These are phyloP conservation scores for Clupea harengus DNA, from an alignment of 2,113 vertebrate genomes.

Conservation along the genomic window DNA sequence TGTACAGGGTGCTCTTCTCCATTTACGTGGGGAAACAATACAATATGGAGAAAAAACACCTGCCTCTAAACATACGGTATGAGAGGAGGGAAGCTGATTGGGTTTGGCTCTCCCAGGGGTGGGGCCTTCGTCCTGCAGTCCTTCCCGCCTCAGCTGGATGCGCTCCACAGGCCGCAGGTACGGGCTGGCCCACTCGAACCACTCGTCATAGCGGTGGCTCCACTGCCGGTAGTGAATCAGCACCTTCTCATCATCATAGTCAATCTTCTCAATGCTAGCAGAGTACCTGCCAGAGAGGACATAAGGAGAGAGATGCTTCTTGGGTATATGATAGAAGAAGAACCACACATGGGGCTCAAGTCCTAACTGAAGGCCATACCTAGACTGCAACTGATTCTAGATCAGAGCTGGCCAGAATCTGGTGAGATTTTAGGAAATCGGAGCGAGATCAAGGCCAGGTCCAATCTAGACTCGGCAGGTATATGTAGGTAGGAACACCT, in stretches of 20 bases:
- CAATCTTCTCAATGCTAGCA: constrained; percentile 92
- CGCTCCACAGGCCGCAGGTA: constrained; percentile 90
- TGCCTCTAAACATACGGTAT: constrained; percentile 12
- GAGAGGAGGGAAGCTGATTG: background rate
- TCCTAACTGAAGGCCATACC: background rate
- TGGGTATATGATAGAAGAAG: background rate
- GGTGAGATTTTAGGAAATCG: background rate
- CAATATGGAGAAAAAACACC: background rate
- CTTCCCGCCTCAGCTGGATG: constrained; percentile 88
- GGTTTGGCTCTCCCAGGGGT: constrained; percentile 76
- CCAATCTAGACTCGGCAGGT: background rate
- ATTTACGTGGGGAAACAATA: background rate
- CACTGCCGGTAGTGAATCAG: constrained; percentile 94
- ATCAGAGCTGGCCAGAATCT: background rate
- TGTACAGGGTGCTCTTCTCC: background rate
- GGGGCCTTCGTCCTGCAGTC: constrained; percentile 80
- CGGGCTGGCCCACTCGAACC: constrained; percentile 94
- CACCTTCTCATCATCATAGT: constrained; percentile 89
- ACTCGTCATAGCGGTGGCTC: constrained; percentile 95
- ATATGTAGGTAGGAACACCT: background rate
- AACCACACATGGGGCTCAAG: background rate
- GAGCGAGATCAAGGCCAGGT: background rate
- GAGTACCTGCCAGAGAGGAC: constrained; percentile 77
- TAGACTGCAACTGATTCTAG: too few species aligned
- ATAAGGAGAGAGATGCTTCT: too few species aligned